Conservation (phyloP, 1,140 invertebrate species). For the Drosophila funebris region DNA sequence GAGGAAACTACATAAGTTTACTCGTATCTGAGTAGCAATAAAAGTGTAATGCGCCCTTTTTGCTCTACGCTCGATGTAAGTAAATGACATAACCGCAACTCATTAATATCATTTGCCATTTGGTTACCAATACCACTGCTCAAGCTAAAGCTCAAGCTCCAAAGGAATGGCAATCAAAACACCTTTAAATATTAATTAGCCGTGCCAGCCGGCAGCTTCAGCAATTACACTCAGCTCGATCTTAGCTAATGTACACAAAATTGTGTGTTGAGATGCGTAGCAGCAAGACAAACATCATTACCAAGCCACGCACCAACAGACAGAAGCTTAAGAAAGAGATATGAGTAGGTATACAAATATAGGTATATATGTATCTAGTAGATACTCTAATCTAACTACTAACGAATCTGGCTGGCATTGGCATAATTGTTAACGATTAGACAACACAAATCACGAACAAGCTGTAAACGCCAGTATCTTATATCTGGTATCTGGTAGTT, state of each 20-base stretch:
- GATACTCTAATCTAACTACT: slow-evolving; percentile 38
- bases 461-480: slow-evolving; percentile 49
- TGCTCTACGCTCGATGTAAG: not conserved
- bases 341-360: slow-evolving; percentile 8
- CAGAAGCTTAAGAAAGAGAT: slow-evolving; percentile 19
- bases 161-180: slow-evolving; percentile 46
- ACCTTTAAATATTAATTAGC: slow-evolving; percentile 78
- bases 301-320: not conserved
- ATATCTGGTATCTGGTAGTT: slow-evolving; percentile 18
- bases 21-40: slow-evolving; percentile 16
- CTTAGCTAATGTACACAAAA: slow-evolving; percentile 33
- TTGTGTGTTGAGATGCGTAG: slow-evolving; percentile 77
- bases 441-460: slow-evolving; percentile 78
- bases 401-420: slow-evolving; percentile 52
- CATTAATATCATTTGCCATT: slow-evolving; percentile 21
- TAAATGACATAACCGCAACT: slow-evolving; percentile 65
- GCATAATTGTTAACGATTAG: slow-evolving; percentile 76
- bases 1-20: not conserved
- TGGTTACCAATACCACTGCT: slow-evolving; percentile 4
- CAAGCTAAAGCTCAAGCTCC: too few species aligned
- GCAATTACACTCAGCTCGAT: slow-evolving; percentile 48
- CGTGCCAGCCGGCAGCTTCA: slow-evolving; percentile 20
- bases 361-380: not conserved
- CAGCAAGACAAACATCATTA: slow-evolving; percentile 1
- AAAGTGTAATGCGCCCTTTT: slow-evolving; percentile 29